These are phyloP conservation scores for Perdix hodgsoniae DNA, from an alignment of 2,797 vertebrate genomes.

Conservation along the genomic window DNA sequence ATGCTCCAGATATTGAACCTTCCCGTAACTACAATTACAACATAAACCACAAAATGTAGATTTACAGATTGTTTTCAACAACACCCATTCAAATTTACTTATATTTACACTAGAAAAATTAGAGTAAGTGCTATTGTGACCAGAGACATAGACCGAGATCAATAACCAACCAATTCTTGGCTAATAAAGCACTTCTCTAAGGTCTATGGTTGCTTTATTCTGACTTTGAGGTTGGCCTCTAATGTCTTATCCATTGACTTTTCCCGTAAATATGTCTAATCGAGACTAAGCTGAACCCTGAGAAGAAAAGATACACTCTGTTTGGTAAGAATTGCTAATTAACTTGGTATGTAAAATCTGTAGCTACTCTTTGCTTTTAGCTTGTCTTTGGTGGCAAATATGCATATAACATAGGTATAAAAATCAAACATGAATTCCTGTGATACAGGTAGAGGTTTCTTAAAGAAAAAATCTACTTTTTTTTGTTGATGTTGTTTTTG, in stretches of 20 bases:
- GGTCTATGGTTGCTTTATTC: slow-evolving; percentile 91
- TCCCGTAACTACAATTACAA: slow-evolving; percentile 99
- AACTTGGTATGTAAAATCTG: slow-evolving; percentile 86
- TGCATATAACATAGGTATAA: neutral
- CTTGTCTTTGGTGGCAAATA: slow-evolving; percentile 36
- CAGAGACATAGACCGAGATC: slow-evolving; percentile 97
- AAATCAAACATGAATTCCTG: slow-evolving; percentile 41
- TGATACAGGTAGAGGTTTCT: slow-evolving; percentile 13
- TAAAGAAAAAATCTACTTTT: neutral
- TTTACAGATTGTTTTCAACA: slow-evolving; percentile 95
- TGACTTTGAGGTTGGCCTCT: slow-evolving; percentile 98
- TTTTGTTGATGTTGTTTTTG: too few relatives aligned
- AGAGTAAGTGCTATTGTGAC: slow-evolving; percentile 99
- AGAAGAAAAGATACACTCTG: slow-evolving; percentile 84
- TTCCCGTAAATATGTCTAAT: slow-evolving; percentile 94
- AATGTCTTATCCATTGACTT: slow-evolving; percentile 95
- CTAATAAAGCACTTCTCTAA: slow-evolving; percentile 99
- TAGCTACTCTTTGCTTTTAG: slow-evolving; percentile 51
- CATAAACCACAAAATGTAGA: slow-evolving; percentile 96
- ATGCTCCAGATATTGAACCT: slow-evolving; percentile 98
- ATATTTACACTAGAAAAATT: slow-evolving; percentile 99
- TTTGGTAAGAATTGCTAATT: slow-evolving; percentile 91
- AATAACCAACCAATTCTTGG: slow-evolving; percentile 97
- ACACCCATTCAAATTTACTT: slow-evolving; percentile 98
- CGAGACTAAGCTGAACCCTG: slow-evolving; percentile 80